phyloP scores from a whole-genome alignment of 1,140 invertebrate species.

The Babylonia areolata region DNA sequence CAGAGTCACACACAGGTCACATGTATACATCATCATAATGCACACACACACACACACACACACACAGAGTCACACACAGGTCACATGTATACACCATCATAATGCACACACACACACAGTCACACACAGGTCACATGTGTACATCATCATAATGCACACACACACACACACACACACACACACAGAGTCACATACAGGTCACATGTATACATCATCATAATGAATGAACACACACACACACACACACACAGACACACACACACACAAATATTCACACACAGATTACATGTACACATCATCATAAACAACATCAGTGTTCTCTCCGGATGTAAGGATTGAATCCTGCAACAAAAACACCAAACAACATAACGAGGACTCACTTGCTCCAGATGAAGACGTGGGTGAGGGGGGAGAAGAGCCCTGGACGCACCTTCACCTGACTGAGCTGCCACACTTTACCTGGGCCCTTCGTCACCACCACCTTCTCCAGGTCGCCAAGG shows the following conservation, averaged over 20 bases:
- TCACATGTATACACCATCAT: no score
- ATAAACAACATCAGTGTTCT: no score
- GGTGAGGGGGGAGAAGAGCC: slow-evolving; percentile 43
- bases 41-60: no score
- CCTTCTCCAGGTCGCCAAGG: slow-evolving; percentile 58
- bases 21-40: no score
- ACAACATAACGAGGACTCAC: slow-evolving; percentile 39
- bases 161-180: background rate
- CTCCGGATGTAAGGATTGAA: no score
- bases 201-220: background rate
- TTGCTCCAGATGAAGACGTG: slow-evolving; percentile 47
- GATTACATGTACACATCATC: background rate
- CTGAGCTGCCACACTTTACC: slow-evolving; percentile 60
- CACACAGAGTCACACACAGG: no score
- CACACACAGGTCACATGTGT: no score
- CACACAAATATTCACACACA: background rate
- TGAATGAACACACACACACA: background rate
- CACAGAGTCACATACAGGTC: background rate
- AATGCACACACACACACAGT: no score
- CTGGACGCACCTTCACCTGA: slow-evolving; percentile 57
- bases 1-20: no score
- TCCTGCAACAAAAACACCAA: no score
- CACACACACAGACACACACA: background rate
- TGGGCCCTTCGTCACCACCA: slow-evolving; percentile 59
- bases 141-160: no score